These are phyloP conservation scores for Chelon labrosus DNA, from an alignment of 2,797 vertebrate species.

Conservation along the genomic window DNA sequence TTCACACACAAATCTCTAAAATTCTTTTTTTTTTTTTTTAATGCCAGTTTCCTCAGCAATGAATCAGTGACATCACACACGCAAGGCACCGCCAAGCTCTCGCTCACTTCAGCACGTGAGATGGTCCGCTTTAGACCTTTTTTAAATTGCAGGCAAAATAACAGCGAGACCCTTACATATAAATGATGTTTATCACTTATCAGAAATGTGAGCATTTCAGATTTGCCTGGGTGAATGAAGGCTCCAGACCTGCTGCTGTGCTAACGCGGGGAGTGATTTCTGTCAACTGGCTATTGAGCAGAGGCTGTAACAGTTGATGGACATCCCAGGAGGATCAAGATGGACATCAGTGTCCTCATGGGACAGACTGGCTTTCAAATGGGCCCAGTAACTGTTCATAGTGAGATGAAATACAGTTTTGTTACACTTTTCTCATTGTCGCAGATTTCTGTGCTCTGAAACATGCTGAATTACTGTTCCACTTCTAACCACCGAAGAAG, in stretches of 20 bases:
- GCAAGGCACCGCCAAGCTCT: background rate
- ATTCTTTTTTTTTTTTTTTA: background rate
- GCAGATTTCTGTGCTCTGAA: no score
- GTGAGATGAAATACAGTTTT: background rate
- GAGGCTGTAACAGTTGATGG: background rate
- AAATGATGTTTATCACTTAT: background rate
- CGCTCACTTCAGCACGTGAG: background rate
- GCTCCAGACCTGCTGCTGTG: background rate
- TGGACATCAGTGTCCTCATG: background rate
- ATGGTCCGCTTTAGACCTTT: background rate
- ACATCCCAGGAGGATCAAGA: background rate
- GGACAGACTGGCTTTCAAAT: background rate
- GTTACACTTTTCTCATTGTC: no score
- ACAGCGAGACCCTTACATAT: background rate
- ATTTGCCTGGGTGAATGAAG: background rate
- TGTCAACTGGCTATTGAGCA: background rate
- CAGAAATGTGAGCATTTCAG: conserved; percentile 2
- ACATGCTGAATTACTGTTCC: no score
- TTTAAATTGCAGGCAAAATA: background rate
- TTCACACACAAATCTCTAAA: conserved; percentile 32
- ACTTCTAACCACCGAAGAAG: no score
- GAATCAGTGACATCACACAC: conserved; percentile 2
- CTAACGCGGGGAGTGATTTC: conserved; percentile 1
- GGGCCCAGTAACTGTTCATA: background rate
- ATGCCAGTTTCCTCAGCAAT: conserved; percentile 34